Percentiles rank a stretch among this genome's conserved stretches.
These are phyloP conservation scores for Lutjanus erythropterus DNA, from an alignment of 2,113 vertebrate genomes.

Conservation along the genomic window DNA sequence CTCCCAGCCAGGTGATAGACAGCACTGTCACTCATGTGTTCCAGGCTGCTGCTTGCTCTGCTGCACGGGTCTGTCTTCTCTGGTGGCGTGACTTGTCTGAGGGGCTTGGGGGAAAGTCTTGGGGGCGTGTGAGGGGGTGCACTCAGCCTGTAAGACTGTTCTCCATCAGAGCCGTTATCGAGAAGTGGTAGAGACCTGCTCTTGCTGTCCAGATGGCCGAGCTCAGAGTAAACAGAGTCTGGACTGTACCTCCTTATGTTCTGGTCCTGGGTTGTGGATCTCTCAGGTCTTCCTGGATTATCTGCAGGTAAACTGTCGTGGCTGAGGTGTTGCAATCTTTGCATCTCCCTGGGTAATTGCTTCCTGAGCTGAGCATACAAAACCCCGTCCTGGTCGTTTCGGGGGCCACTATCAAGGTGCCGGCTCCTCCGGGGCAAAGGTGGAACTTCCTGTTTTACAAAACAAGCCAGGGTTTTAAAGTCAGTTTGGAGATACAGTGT, in stretches of 20 bases:
- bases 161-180: conserved; percentile 44
- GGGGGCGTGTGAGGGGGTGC: conserved; percentile 52
- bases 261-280: conserved; percentile 5
- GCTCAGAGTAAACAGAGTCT: conserved; percentile 72
- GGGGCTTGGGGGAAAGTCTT: conserved; percentile 67
- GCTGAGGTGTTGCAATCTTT: conserved; percentile 19
- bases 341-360: conserved; percentile 33
- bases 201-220: conserved; percentile 64
- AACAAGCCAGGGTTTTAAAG: conserved; percentile 11
- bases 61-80: conserved; percentile 29
- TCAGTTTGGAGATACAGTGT: not conserved
- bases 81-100: conserved; percentile 39
- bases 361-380: conserved; percentile 82
- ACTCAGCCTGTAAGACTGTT: conserved; percentile 49
- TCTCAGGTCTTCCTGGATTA: conserved; percentile 7
- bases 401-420: conserved; percentile 38
- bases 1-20: conserved; percentile 78
- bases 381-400: conserved; percentile 38
- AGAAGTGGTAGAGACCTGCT: conserved; percentile 67
- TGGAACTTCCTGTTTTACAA: conserved; percentile 68
- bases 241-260: conserved; percentile 29
- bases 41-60: conserved; percentile 48
- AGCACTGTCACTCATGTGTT: conserved; percentile 36
- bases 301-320: conserved; percentile 21
- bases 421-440: conserved; percentile 78